Evolutionary conservation across 2,797 vertebrate species (phyloP).

Genomic region (Columba guinea): DNA sequence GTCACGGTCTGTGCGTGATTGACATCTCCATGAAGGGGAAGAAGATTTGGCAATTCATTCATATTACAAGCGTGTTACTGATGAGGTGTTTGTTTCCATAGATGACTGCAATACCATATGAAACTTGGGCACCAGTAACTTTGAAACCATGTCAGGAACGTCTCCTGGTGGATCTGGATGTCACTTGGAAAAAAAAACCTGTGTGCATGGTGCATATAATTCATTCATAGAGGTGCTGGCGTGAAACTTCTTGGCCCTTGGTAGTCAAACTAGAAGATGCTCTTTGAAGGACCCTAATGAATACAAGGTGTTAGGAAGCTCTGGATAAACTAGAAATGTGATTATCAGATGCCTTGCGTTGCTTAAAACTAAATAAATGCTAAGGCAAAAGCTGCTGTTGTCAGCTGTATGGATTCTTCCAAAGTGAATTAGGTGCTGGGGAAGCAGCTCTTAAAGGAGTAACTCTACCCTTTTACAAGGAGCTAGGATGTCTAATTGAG

Average conservation of each 20-base stretch:
- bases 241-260: not conserved
- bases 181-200: not conserved
- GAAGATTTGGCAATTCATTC: not conserved
- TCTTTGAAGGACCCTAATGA: not conserved
- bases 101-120: not conserved
- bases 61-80: not conserved
- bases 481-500: not conserved
- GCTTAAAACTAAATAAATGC: not conserved
- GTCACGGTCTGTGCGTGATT: not conserved
- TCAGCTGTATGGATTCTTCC: rapidly evolving
- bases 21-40: not conserved
- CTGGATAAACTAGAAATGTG: not conserved
- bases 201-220: not conserved
- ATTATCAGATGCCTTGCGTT: not conserved
- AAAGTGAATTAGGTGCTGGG: not conserved
- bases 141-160: not conserved
- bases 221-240: not conserved
- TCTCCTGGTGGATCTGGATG: not conserved
- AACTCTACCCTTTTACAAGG: not conserved
- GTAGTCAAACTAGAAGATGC: not conserved
- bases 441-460: not conserved
- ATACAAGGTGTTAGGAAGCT: not conserved
- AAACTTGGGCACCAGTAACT: not conserved
- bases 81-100: not conserved
- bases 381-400: not conserved